Evolutionary conservation across 92 coral and sea anemone species (phyloP), one percentile per base, ranked within the genome.

Genomic region (Phenganax subtilis): DNA sequence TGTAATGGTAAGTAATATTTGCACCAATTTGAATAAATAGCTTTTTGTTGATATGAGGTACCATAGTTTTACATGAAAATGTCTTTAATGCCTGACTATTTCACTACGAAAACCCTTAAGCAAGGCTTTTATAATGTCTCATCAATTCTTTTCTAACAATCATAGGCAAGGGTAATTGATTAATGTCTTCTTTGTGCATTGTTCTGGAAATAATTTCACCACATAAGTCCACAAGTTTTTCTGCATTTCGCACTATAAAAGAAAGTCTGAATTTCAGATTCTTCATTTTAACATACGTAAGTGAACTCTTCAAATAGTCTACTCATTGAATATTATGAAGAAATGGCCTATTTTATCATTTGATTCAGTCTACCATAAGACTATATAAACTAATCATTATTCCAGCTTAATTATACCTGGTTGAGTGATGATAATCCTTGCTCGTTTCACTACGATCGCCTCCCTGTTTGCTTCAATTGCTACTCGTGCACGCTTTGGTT

Each of bases 401-500:
- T 20, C 15, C 65, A 59, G 25, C 28, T 65, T 0, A 17, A 65
- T 65, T 65, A 0, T 74, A 92, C 98, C 98, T 78, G 97, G 97
- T 0, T 82, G 70, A 10, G 98, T 93, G 37, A 93, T 90, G 27
- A 71, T 14, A 15, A 93, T 89, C 30, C 62, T 70, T 8, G 88
- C 75, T 59, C 97, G 85, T 30, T 29, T 28, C 3, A 65, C 85
- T 5, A 84, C 89, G 11, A 83, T 66, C 52, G 87, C 89, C 77
- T 77, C 81, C 30, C 89, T 81, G 9, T 66, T 68, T 10, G 87
- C 70, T 8, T 61, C 81, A 67, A 87, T 86, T 12, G 44, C 14
- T 51, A 88, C 82, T 9, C 90, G 64, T 7, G 85, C 86, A 71
- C 88, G 60, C 11, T 80, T 87, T 9, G 98, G 98, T 57, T 73